Conservation (phyloP, 2,888 invertebrate species). For the Cephus spinipes region DNA sequence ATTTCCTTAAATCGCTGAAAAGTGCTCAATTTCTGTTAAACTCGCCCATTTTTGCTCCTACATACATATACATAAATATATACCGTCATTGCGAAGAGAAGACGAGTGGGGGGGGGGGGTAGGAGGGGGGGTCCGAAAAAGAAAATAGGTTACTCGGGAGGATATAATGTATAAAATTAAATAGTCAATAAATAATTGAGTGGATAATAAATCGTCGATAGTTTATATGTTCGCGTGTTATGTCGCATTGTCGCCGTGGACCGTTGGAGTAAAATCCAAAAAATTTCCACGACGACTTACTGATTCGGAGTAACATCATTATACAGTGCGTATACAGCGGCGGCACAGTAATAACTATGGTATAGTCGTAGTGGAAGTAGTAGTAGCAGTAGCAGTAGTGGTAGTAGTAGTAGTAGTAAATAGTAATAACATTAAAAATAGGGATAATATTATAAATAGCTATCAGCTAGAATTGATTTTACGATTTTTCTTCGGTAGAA, state of each 20-base stretch:
- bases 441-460: slow-evolving; percentile 9
- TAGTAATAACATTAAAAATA: slow-evolving; percentile 7
- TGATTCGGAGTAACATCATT: background rate
- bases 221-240: slow-evolving; percentile 3
- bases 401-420: slow-evolving; percentile 18
- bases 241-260: background rate
- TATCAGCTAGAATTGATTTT: slow-evolving; percentile 2
- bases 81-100: background rate
- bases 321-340: slow-evolving; percentile 3
- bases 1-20: no score
- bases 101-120: background rate
- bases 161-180: slow-evolving; percentile 34
- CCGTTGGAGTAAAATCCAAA: background rate
- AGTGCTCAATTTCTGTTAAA: no score
- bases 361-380: background rate
- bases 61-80: background rate
- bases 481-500: background rate
- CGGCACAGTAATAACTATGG: slow-evolving; percentile 2
- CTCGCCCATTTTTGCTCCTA: background rate
- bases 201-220: slow-evolving; percentile 24
- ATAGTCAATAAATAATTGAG: slow-evolving; percentile 40
- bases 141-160: background rate
- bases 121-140: background rate
- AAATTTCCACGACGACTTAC: background rate
- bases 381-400: slow-evolving; percentile 5